phyloP scores from a whole-genome alignment of 2,113 vertebrate species.

The Platycercus adscitus region DNA sequence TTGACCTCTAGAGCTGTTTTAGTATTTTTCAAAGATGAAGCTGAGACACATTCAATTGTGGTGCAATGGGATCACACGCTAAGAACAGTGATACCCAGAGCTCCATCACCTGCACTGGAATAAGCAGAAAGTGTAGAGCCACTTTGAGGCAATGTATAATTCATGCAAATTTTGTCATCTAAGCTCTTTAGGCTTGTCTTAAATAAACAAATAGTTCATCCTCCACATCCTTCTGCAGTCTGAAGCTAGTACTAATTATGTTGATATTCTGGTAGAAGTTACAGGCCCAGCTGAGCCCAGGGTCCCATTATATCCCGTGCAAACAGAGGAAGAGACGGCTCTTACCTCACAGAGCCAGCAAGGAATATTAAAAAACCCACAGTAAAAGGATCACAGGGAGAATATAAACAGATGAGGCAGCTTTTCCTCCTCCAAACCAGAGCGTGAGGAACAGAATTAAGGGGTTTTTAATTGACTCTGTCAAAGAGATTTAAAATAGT shows the following conservation, averaged over 20 bases:
- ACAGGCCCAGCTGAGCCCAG: background rate
- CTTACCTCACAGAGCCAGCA: background rate
- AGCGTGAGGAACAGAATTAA: background rate
- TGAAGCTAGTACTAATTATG: background rate
- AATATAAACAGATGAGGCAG: background rate
- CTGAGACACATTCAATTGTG: background rate
- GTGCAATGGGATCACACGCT: background rate
- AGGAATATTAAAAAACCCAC: background rate
- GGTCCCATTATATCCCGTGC: background rate
- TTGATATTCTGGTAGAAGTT: background rate
- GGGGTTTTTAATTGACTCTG: background rate
- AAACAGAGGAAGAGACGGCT: background rate
- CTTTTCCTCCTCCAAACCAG: background rate
- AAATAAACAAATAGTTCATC: slow-evolving; percentile 29
- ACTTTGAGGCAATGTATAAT: background rate
- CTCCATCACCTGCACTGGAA: background rate
- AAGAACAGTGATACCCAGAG: background rate
- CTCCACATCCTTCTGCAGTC: background rate
- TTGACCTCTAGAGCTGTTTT: background rate
- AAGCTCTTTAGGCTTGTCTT: slow-evolving; percentile 11
- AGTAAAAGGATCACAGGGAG: background rate
- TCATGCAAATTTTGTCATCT: background rate
- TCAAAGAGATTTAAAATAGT: background rate
- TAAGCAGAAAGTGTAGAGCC: background rate
- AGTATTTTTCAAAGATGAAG: background rate